Conservation (phyloP, 2,888 invertebrate species). For the Nymphalis c-album region DNA sequence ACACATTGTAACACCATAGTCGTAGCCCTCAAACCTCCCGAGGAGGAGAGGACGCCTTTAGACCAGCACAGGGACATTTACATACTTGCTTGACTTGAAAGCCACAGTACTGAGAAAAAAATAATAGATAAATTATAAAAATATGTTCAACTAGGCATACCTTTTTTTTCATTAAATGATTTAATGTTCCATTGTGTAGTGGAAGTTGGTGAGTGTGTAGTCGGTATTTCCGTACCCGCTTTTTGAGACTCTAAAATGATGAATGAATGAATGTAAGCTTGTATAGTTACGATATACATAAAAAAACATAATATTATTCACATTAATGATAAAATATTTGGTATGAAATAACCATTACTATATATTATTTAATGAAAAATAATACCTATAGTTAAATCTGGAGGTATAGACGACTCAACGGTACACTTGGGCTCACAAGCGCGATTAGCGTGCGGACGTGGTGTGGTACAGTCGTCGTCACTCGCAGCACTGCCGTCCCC, state of each 20-base stretch:
- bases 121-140: background rate
- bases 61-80: no score
- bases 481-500: constrained; percentile 49
- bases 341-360: no score
- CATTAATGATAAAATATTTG: no score
- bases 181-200: constrained; percentile 42
- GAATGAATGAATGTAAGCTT: background rate
- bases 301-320: no score
- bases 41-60: no score
- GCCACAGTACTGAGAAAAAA: no score
- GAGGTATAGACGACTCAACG: constrained; percentile 40
- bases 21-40: no score
- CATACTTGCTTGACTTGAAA: no score
- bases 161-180: constrained; percentile 47
- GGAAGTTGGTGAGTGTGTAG: constrained; percentile 26
- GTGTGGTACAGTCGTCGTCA: constrained; percentile 59
- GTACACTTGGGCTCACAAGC: constrained; percentile 52
- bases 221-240: constrained; percentile 40
- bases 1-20: no score
- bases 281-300: no score
- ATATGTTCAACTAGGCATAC: constrained; percentile 43
- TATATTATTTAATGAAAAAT: background rate
- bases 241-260: constrained; percentile 67
- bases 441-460: constrained; percentile 59
- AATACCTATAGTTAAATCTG: constrained; percentile 54